Evolutionary conservation across 1,140 invertebrate species (phyloP), one percentile per base, ranked within the genome.

Genomic region (Pseudomyrmex concolor): DNA sequence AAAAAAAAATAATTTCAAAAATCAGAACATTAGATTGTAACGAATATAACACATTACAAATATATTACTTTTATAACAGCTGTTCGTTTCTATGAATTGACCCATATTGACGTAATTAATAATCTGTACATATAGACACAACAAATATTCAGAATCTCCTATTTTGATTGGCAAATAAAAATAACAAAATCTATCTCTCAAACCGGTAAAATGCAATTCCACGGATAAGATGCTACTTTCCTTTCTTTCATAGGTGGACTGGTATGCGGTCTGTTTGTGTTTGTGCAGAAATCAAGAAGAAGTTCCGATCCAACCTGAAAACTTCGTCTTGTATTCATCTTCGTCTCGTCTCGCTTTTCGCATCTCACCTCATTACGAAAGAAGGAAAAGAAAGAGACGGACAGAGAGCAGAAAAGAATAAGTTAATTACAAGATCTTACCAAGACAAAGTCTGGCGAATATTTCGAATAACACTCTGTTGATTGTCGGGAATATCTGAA

Each of bases 231-330:
- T 34, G 62, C 57, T 54, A 89, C 90, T 94, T 90, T 92, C 90
- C 90, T 91, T 91, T 91, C 89, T 91, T 91, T 93, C 92, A 91
- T 92, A 92, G 92, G 83, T 92, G 89, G 90, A 74, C 86, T 91
- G 91, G 83, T 90, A 93, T 92, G 87, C 89, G 89, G 93, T 90
- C 89, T 92, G 90, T 73, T 84, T 54, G 78, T 84, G 66, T 76
- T 85, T 68, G 84, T 87, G 90, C 91, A 89, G 89, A 92, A 92
- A 91, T 83, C 82, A 91, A 92, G 91, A 91, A 90, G 90, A 91
- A 89, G 89, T 91, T 78, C 59, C 78, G 85, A 91, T 91, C 91
- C 92, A 93, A 92, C 91, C 92, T 93, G 92, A 92, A 92, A 93
- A 93, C 92, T 34, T 34, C 91, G 91, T 90, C 89, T 93, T 91